Conservation (phyloP, 2,888 invertebrate genomes). For the Psococerastis gibbosa region DNA sequence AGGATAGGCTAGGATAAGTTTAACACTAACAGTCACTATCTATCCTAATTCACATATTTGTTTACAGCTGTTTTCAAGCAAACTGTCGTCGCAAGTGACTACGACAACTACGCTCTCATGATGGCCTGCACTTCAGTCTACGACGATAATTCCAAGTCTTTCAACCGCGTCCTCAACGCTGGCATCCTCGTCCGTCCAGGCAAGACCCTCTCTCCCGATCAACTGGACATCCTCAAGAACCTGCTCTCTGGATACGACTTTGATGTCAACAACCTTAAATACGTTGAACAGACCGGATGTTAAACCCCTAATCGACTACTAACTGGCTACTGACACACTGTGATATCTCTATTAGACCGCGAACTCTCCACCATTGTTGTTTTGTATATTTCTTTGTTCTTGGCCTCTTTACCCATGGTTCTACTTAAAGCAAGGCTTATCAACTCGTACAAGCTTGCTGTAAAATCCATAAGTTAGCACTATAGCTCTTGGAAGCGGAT, state of each 20-base stretch:
- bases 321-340: not conserved
- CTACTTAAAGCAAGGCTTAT: no score
- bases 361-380: no score
- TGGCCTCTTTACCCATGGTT: no score
- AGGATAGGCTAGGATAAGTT: no score
- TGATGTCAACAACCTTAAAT: not conserved
- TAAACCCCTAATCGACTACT: no score
- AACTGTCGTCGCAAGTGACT: not conserved
- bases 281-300: not conserved
- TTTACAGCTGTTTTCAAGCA: not conserved
- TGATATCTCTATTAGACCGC: no score
- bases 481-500: no score
- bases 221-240: not conserved
- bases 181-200: not conserved
- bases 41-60: no score
- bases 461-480: no score
- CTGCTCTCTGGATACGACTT: not conserved
- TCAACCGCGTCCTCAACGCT: not conserved
- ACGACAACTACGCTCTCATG: not conserved
- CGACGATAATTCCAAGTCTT: not conserved
- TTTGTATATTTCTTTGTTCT: no score
- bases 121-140: not conserved
- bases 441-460: no score
- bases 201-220: not conserved
- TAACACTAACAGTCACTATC: no score